phyloP scores from a whole-genome alignment of 2,797 vertebrate species.

The Heteromormyrus szaboi region DNA sequence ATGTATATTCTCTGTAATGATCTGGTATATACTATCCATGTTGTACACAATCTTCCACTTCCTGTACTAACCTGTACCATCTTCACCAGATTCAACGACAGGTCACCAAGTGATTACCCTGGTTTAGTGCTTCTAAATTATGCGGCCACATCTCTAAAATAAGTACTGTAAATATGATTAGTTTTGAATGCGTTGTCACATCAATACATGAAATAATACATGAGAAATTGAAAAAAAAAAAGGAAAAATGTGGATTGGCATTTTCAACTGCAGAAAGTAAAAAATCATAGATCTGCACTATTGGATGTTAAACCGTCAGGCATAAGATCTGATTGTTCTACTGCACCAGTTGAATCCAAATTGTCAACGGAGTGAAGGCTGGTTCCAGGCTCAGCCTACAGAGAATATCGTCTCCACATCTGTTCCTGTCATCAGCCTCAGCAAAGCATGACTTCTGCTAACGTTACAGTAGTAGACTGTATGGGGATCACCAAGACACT shows the following conservation, averaged over 20 bases:
- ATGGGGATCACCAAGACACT: not conserved
- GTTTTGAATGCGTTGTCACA: not conserved
- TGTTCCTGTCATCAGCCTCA: slow-evolving; percentile 6
- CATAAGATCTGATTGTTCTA: not conserved
- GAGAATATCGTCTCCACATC: slow-evolving; percentile 1
- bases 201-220: not conserved
- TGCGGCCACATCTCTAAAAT: not conserved
- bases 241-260: not conserved
- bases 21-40: not conserved
- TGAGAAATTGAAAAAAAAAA: not conserved
- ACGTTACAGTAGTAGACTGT: not conserved
- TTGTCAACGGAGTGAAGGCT: not conserved
- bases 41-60: not conserved
- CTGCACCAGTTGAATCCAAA: not conserved
- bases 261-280: not conserved
- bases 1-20: not conserved
- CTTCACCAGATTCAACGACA: not conserved
- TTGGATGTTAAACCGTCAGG: not conserved
- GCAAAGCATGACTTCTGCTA: not conserved
- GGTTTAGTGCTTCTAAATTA: not conserved
- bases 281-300: not conserved
- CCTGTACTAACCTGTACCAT: not conserved
- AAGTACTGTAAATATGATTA: not conserved
- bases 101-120: not conserved
- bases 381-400: not conserved